Evolutionary conservation across 2,888 invertebrate species (phyloP).

Genomic region (Barypeithes pellucidus): DNA sequence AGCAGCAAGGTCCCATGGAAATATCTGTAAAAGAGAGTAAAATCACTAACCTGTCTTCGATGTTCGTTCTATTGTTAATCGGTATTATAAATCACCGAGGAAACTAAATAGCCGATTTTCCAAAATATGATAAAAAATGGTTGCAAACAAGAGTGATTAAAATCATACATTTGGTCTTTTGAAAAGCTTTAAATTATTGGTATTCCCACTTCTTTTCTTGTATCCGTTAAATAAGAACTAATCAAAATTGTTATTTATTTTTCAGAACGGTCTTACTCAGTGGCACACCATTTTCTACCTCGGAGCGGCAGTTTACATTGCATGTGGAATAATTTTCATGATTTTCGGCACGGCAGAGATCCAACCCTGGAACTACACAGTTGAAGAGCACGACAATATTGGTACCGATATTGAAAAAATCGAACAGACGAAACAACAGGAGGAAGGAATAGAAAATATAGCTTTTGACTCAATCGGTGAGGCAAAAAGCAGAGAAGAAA

Average conservation of each 20-base stretch:
- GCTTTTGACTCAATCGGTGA: constrained; percentile 48
- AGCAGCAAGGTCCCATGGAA: too few species aligned
- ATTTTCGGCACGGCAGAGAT: constrained; percentile 81
- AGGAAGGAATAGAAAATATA: constrained; percentile 54
- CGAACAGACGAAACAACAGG: background rate
- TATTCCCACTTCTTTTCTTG: too few species aligned
- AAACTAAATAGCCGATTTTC: too few species aligned
- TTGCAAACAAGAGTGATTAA: too few species aligned
- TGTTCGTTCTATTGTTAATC: too few species aligned
- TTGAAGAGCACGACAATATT: constrained; percentile 26
- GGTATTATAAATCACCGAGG: background rate
- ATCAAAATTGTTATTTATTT: constrained; percentile 54
- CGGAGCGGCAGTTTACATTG: constrained; percentile 80
- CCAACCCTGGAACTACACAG: constrained; percentile 80
- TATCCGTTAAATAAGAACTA: too few species aligned
- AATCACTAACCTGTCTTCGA: too few species aligned
- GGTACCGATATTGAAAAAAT: background rate
- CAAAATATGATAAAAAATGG: too few species aligned
- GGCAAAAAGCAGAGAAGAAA: background rate
- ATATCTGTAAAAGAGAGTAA: too few species aligned
- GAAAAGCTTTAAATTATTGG: too few species aligned
- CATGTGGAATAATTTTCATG: constrained; percentile 80
- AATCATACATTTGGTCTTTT: too few species aligned
- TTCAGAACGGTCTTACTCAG: constrained; percentile 83
- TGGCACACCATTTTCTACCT: constrained; percentile 85